phyloP scores from a whole-genome alignment of 2,113 vertebrate genomes.

The Kryptolebias marmoratus region DNA sequence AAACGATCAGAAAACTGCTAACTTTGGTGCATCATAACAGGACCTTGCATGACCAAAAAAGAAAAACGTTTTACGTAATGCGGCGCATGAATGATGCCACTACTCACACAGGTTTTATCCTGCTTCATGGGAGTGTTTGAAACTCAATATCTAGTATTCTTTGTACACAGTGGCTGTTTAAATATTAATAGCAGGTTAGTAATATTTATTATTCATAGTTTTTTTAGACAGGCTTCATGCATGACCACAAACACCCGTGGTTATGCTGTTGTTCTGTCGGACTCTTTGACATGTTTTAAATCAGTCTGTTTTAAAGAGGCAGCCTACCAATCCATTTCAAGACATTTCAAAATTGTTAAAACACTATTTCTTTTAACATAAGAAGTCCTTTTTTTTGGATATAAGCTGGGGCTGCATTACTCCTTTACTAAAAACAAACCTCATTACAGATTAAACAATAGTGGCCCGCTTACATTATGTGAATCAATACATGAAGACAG shows the following conservation, averaged over 20 bases:
- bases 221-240: conserved; percentile 69
- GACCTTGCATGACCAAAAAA: not conserved
- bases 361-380: too few species aligned
- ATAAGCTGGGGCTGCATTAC: too few species aligned
- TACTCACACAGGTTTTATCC: conserved; percentile 62
- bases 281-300: conserved; percentile 36
- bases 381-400: too few species aligned
- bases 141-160: conserved; percentile 78
- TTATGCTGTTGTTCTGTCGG: conserved; percentile 52
- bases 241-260: conserved; percentile 46
- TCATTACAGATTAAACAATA: not conserved
- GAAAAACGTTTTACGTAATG: conserved; percentile 56
- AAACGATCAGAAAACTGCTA: not conserved
- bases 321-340: not conserved
- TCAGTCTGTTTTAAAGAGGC: not conserved
- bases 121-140: conserved; percentile 61
- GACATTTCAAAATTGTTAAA: not conserved
- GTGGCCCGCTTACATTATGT: too few species aligned
- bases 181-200: conserved; percentile 82
- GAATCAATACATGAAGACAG: not conserved
- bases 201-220: conserved; percentile 82
- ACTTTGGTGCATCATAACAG: not conserved
- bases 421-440: not conserved
- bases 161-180: conserved; percentile 74
- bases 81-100: conserved; percentile 65